Percentiles rank a stretch among this genome's conserved stretches.
Conservation (phyloP, 1,140 invertebrate species). For the Chironomus tepperi region DNA sequence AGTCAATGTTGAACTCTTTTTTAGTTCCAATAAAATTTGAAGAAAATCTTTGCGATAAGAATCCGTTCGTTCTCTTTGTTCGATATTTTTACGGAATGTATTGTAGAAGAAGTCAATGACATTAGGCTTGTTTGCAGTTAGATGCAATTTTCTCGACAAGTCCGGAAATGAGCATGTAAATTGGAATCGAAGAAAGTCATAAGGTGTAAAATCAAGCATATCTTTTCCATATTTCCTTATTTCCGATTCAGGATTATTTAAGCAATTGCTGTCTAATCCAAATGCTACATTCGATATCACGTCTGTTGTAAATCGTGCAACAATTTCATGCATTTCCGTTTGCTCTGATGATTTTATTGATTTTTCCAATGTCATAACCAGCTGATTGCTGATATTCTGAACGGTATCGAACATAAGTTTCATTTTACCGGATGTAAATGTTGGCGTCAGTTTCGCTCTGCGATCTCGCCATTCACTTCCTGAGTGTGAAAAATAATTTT, state of each 20-base stretch:
- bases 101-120: conserved; percentile 43
- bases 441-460: conserved; percentile 33
- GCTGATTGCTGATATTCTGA: background rate
- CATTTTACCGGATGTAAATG: conserved; percentile 7
- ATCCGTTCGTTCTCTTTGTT: conserved; percentile 41
- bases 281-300: conserved; percentile 29
- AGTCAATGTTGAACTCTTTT: conserved; percentile 39
- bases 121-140: background rate
- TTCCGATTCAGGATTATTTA: conserved; percentile 29
- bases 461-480: conserved; percentile 40
- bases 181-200: background rate
- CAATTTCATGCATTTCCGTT: conserved; percentile 26
- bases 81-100: conserved; percentile 46
- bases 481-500: background rate
- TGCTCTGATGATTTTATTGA: conserved; percentile 16
- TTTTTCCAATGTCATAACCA: background rate
- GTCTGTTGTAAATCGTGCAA: conserved; percentile 28
- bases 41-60: conserved; percentile 49
- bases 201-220: background rate
- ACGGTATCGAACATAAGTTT: conserved; percentile 22
- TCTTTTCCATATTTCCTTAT: conserved; percentile 25
- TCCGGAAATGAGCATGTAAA: background rate
- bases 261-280: conserved; percentile 29
- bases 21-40: conserved; percentile 49
- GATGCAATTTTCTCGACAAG: background rate